Base-by-base conservation (phyloP, 2,797 vertebrate genomes). In the Cyclopterus lumpus region DNA sequence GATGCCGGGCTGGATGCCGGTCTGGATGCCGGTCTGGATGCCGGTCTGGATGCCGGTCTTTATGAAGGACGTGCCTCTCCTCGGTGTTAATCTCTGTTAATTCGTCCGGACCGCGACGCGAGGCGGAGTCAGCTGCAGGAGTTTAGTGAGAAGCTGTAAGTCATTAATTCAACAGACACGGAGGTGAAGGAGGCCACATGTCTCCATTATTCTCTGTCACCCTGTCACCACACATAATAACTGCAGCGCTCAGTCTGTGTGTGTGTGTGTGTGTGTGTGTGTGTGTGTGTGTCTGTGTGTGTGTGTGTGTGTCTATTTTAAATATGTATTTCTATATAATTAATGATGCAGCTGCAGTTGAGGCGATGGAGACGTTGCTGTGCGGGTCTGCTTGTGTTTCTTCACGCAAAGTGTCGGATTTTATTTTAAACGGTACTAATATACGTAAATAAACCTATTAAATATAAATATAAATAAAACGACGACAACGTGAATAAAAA, bases 171-270 rank as follows among this genome's bases (percentile, higher is more conserved):
- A 88, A 77, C 79, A 84, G 86, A 88, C 86, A 84, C 77, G 11
- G 81, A 87, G 88, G 88, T 90, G 88, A 88, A 48, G 12, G 16
- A 84, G 88, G 86, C 82, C 88, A 86, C 86, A 34, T 80, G 84
- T 87, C 88, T 88, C 86, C 86, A 90, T 90, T 90, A 90, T 81
- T 87, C 85, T 86, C 86, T 88, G 86, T 89, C 88, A 88, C 86
- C 75, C 86, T 79, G 85, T 85, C 86, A 85, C 75, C 79, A 83
- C 80, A 79, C 83, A 83, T 76, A 85, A 86, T 80, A 87, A 82
- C 74, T 32, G 59, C 75, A 30, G 62, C 62, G 34, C 65, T 68
- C 44, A 2, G 30, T 0, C 24, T 68, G 30, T 30, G 30, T 30
- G 30, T 30, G 30, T 30, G 36, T 36, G 36, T 36, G 38, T 40